A percentile compares a stretch with the other conserved stretches of the same genome.
These are phyloP conservation scores for Tupiocoris notatus DNA, from an alignment of 2,888 invertebrate genomes.

Conservation along the genomic window DNA sequence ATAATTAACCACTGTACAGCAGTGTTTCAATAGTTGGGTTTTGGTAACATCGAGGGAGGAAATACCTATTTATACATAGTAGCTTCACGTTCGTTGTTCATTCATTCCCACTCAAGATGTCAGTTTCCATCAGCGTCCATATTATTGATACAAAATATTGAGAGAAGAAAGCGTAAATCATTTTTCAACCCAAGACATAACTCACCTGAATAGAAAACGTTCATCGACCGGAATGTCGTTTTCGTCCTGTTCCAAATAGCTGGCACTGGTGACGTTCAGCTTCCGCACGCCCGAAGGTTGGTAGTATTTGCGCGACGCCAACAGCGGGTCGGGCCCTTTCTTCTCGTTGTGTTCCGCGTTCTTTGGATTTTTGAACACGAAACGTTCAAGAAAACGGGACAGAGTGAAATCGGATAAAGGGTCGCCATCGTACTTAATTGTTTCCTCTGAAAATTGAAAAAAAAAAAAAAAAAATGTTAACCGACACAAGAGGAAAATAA, in stretches of 20 bases:
- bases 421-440: conserved; percentile 85
- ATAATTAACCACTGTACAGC: too few species aligned
- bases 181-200: too few species aligned
- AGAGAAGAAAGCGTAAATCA: not conserved
- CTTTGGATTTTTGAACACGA: conserved; percentile 92
- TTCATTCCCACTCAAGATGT: too few species aligned
- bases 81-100: too few species aligned
- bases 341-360: conserved; percentile 58
- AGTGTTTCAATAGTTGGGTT: too few species aligned
- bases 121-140: not conserved
- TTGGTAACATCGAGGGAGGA: too few species aligned
- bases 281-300: conserved; percentile 68
- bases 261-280: conserved; percentile 69
- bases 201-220: conserved; percentile 73
- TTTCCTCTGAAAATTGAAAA: conserved; percentile 60
- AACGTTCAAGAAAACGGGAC: conserved; percentile 88
- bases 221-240: conserved; percentile 87
- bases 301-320: conserved; percentile 68
- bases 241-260: conserved; percentile 67
- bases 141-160: not conserved
- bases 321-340: conserved; percentile 63
- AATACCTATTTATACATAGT: too few species aligned
- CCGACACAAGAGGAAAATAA: not conserved
- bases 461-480: not conserved
- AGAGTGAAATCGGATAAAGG: conserved; percentile 89